Evolutionary conservation across 1,140 invertebrate genomes (phyloP), one percentile per base, ranked within the genome.

Genomic region (Phymorhynchus buccinoides): DNA sequence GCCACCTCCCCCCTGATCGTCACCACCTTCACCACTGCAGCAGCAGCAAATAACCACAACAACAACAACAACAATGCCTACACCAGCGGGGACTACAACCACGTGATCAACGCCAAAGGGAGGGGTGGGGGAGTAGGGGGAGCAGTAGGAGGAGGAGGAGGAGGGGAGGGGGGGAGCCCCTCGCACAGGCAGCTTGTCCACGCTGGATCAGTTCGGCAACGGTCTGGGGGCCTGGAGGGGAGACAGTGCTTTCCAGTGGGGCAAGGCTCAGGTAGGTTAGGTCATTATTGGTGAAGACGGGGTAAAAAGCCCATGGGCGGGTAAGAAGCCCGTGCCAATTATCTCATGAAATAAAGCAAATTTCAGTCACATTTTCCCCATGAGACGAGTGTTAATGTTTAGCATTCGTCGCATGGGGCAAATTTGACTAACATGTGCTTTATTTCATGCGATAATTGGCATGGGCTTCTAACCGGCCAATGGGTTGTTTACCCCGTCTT

Each of bases 191-290:
- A 27, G 73, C 37, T 12, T 41, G 14, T 4, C 73, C 71, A 41
- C 37, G 4, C 77, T 79, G 4, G 77, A 79, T n/a, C 14, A 18
- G 3, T 79, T 79, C 77, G 77, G 77, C 4, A 56, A n/a, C 44
- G 32, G 27, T 52, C 27, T 79, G 4, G 77, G 77, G 6, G 77
- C 77, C n/a, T 6, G 42, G 12, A 9, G 22, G 12, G 77, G 42
- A 1, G 42, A 22, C 16, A 30, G 42, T 1, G 77, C 39, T 14
- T 48, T 32, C 27, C 77, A 79, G n/a, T 0, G 27, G 1, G 77
- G 77, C 3, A 52, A 42, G 7, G 77, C 77, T 27, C 77, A 79
- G 77, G 77, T 79, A 32, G 41, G 77, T 52, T 16, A 14, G n/a
- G 68, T 3, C 18, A 9, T 12, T 35, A 0, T 12, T 6, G 68